These are phyloP conservation scores for Astyanax mexicanus DNA, from an alignment of 2,797 vertebrate species.

Conservation along the genomic window DNA sequence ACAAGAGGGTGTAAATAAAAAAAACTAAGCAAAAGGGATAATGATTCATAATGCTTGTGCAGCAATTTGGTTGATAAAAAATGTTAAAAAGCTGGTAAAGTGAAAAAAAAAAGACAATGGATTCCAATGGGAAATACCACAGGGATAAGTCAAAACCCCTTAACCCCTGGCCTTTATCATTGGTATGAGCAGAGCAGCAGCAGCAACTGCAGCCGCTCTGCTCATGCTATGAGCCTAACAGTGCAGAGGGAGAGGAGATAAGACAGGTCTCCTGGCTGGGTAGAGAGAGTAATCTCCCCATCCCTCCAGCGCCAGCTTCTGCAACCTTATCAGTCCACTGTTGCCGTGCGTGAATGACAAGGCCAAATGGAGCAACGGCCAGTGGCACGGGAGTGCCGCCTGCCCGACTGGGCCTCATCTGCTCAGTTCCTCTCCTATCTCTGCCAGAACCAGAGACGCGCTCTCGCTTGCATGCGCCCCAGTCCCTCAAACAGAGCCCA, in stretches of 20 bases:
- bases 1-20: not conserved
- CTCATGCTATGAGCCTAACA: not conserved
- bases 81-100: not conserved
- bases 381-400: constrained; percentile 5
- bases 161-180: constrained; percentile 12
- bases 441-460: constrained; percentile 26
- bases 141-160: not conserved
- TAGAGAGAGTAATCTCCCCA: not conserved
- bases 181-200: constrained; percentile 9
- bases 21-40: not conserved
- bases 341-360: constrained; percentile 16
- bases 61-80: too few species aligned
- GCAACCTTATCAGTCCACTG: constrained; percentile 27
- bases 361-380: constrained; percentile 18
- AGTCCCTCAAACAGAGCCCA: constrained; percentile 44
- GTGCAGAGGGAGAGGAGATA: not conserved
- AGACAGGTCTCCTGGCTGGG: constrained; percentile 8
- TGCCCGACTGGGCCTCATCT: constrained; percentile 14
- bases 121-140: constrained; percentile 8
- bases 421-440: constrained; percentile 14
- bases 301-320: constrained; percentile 7
- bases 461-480: constrained; percentile 20
- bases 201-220: not conserved
- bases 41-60: too few species aligned
- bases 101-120: not conserved